These are phyloP conservation scores for Peromyscus eremicus DNA, from an alignment of 2,797 vertebrate species.

Conservation along the genomic window DNA sequence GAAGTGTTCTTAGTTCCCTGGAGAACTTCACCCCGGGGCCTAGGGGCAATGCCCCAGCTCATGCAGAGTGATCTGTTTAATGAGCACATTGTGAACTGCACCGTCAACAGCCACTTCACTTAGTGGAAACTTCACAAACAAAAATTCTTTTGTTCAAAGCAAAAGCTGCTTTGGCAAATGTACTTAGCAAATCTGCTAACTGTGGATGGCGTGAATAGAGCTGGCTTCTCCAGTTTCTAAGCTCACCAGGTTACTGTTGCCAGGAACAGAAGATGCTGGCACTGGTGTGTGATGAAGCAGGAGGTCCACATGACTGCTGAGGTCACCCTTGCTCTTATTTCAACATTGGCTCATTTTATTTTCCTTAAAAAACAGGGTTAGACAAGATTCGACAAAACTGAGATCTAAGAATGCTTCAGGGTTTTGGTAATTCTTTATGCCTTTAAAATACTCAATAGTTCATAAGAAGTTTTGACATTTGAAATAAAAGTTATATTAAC, in stretches of 20 bases:
- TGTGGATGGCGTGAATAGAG: not conserved
- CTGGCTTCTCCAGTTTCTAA: not conserved
- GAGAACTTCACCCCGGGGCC: not conserved
- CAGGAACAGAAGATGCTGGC: not conserved
- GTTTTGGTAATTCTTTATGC: not conserved
- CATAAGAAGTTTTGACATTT: not conserved
- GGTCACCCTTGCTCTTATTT: not conserved
- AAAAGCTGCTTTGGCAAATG: not conserved
- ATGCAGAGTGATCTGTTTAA: not conserved
- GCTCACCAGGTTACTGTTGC: not conserved
- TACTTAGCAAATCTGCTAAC: not conserved
- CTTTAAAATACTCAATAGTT: not conserved
- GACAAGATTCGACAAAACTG: not conserved
- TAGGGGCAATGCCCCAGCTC: too few relatives aligned
- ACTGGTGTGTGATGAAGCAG: not conserved
- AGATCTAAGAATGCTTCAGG: not conserved
- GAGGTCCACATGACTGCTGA: not conserved
- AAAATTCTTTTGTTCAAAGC: conserved; percentile 3
- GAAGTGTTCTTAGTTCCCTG: not conserved
- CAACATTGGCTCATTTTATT: not conserved
- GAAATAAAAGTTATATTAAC: conserved; percentile 5
- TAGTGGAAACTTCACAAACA: not conserved
- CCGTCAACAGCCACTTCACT: not conserved
- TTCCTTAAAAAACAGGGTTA: conserved; percentile 20
- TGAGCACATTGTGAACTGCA: not conserved